Base-by-base conservation (phyloP, 2,113 vertebrate species). In the Pardalotus punctatus region DNA sequence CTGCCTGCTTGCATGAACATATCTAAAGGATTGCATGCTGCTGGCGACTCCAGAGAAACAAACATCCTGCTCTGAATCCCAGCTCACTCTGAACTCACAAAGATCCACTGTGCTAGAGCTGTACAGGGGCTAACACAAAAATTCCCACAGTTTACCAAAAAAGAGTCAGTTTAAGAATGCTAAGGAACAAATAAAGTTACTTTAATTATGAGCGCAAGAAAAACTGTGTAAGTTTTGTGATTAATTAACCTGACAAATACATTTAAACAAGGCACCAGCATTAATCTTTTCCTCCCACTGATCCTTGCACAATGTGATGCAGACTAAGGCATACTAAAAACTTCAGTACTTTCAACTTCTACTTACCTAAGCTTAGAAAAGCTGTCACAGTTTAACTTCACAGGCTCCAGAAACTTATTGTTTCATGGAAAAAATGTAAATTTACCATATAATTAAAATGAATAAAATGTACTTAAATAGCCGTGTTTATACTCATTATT, bases 361-460 rank as follows among this genome's bases (percentile, higher is more conserved):
- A 69, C 42, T 50, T 80, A 86, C 29, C 45, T 19, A 53, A 65
- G 6, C 42, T 80, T 20, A 61, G 38, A 67, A 81, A 89, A 81
- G 13, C 5, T 89, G n/a, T 21, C 22, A 62, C 19, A 69, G 27
- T 62, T 71, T 38, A 92, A 77, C 50, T 66, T 62, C 42, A 76
- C 9, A 27, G 14, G 19, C 29, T 65, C 35, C 7, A 20, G 45
- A 90, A 90, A 90, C 58, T 5, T 35, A 67, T 12, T 73, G 42
- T 73, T 93, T 43, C n/a, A 36, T 3, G 5, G 20, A 84, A 93
- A 93, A 95, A 86, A 91, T 28, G 56, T 45, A 70, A 14, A 38
- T 45, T 80, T 80, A 54, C 60, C 64, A 54, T 47, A 48, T 43
- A 90, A 93, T 69, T 92, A 27, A 90, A 92, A 79, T 47, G 50